Conservation (phyloP, 1,140 invertebrate genomes). For the Tachypleus tridentatus region DNA sequence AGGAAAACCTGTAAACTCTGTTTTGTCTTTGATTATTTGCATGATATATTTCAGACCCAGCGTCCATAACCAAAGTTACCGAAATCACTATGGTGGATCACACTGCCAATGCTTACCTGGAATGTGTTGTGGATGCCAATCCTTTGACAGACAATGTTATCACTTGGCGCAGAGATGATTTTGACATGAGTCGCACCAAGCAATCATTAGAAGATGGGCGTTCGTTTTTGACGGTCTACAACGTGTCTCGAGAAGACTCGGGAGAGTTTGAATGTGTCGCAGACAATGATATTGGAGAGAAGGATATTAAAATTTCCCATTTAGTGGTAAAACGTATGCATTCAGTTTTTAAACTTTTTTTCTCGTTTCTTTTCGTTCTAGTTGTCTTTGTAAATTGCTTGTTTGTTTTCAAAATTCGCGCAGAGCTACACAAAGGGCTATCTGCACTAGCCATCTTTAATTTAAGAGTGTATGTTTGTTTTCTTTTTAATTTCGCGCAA, state of each 20-base stretch:
- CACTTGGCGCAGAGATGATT: constrained; percentile 67
- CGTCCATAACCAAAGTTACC: constrained; percentile 61
- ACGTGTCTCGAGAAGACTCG: constrained; percentile 66
- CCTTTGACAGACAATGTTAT: constrained; percentile 73
- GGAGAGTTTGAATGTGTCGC: constrained; percentile 81
- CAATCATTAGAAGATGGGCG: constrained; percentile 41
- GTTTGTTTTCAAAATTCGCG: too few relatives aligned
- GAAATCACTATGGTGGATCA: constrained; percentile 60
- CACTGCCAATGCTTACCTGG: constrained; percentile 67
- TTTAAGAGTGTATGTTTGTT: too few relatives aligned
- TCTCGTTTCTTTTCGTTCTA: too few relatives aligned
- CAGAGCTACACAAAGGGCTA: too few relatives aligned
- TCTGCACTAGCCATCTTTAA: too few relatives aligned
- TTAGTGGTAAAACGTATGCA: constrained; percentile 70
- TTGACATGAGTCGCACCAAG: constrained; percentile 39
- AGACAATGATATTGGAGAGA: constrained; percentile 81
- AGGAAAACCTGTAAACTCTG: too few relatives aligned
- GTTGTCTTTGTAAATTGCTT: too few relatives aligned
- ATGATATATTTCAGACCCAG: constrained; percentile 52
- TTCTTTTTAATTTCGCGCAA: too few relatives aligned
- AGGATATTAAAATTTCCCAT: constrained; percentile 42
- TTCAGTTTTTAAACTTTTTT: background rate
- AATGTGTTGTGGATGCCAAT: constrained; percentile 77
- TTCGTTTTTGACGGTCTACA: constrained; percentile 63
- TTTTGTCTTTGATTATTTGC: too few relatives aligned